Conservation (phyloP, 2,888 invertebrate genomes). For the Dinocampus coccinellae region DNA sequence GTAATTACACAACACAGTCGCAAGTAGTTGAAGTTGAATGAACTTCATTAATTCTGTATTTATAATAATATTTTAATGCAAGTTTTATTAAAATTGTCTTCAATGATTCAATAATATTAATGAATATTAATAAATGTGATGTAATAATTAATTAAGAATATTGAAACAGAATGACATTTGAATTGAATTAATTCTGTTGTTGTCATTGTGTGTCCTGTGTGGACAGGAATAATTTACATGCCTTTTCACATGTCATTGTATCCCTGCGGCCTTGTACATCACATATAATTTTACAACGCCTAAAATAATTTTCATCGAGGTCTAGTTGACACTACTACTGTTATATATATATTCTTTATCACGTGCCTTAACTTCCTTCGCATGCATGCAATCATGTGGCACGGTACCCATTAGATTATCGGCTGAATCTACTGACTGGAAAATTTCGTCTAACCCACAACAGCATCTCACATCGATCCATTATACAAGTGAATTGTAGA, state of each 20-base stretch:
- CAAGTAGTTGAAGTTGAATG: background rate
- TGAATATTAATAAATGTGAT: background rate
- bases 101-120: background rate
- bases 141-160: background rate
- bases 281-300: background rate
- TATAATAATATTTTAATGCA: background rate
- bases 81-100: background rate
- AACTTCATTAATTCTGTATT: background rate
- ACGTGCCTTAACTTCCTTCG: background rate
- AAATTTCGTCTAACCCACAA: constrained; percentile 11
- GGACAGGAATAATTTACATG: too few relatives aligned
- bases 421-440: constrained; percentile 10
- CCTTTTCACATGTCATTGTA: background rate
- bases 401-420: constrained; percentile 13
- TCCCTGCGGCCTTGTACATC: background rate
- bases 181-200: background rate
- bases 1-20: too few relatives aligned
- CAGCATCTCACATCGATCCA: background rate
- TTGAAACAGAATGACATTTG: background rate
- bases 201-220: too few relatives aligned
- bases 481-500: background rate
- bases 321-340: background rate
- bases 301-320: constrained; percentile 2
- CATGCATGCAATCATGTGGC: background rate
- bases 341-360: background rate